Evolutionary conservation across 2,888 invertebrate genomes (phyloP), one percentile per base, ranked within the genome.

Genomic region (Cordylochernes scorpioides): DNA sequence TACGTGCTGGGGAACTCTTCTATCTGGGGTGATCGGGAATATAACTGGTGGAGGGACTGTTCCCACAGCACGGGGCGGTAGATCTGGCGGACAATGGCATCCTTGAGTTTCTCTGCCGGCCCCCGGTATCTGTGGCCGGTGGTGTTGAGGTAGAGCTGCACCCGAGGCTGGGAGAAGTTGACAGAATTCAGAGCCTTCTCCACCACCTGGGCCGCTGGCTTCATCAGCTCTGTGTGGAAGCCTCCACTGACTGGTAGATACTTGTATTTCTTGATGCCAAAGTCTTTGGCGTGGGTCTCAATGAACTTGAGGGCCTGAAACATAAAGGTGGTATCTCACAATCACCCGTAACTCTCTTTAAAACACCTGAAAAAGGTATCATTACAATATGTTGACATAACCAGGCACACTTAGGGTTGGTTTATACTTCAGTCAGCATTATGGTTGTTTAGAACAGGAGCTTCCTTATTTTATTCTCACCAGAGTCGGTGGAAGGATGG

Each of bases 21-120:
- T n/a, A n/a, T n/a, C 15, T 62, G 43, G 24, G 32, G 19, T 9
- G 31, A 36, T 35, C 52, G 38, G 49, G 67, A 65, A 54, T 75
- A 91, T 40, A 88, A 50, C 35, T 62, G 58, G 45, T 84, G 84
- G 48, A 91, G 57, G 17, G 67, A 64, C 55, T 91, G 88, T 56
- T 91, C 86, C 88, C 88, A 91, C 48, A 66, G 72, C n/a, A 82
- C 73, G 12, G 82, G 66, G 29, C 59, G 60, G 30, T 65, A 51
- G 42, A 75, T 64, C 59, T 71, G 73, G 45, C 64, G 64, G 1
- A 65, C 61, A 25, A 75, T 49, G 0, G 58, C 55, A 46, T 59
- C 51, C 5, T 43, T 47, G n/a, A n/a, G n/a, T n/a, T n/a, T n/a
- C n/a, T n/a, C n/a, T n/a, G n/a, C n/a, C n/a, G n/a, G n/a, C n/a